phyloP scores from a whole-genome alignment of 2,888 invertebrate genomes.

The Phymatocera aterrima region DNA sequence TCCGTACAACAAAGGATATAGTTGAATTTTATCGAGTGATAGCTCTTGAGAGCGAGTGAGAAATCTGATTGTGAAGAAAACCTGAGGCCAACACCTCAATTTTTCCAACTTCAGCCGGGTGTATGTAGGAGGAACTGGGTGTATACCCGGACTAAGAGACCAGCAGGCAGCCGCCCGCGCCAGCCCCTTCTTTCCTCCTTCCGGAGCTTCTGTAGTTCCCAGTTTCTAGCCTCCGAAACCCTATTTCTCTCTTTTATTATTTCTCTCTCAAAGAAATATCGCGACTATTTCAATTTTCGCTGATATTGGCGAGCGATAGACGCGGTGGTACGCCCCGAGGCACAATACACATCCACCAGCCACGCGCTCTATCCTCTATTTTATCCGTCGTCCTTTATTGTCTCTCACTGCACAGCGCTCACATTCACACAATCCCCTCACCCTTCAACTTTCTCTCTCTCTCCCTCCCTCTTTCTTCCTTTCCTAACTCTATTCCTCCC shows the following conservation, averaged over 20 bases:
- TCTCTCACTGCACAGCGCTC: neutral
- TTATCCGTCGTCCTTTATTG: constrained; percentile 55
- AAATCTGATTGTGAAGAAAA: constrained; percentile 69
- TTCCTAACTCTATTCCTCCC: constrained; percentile 39
- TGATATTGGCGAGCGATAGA: constrained; percentile 69
- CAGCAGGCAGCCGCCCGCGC: no score
- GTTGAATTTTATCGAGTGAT: constrained; percentile 60
- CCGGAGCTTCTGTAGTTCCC: constrained; percentile 39
- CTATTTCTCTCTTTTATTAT: constrained; percentile 59
- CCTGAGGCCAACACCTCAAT: constrained; percentile 61
- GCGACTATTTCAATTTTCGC: constrained; percentile 70
- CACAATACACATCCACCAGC: constrained; percentile 50
- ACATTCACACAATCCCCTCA: constrained; percentile 36
- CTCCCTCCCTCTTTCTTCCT: constrained; percentile 41
- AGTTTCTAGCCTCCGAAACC: constrained; percentile 48
- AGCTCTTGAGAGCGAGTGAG: constrained; percentile 59
- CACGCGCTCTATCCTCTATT: constrained; percentile 66
- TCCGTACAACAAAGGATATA: constrained; percentile 44
- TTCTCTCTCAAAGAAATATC: constrained; percentile 66
- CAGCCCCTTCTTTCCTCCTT: constrained; percentile 49
- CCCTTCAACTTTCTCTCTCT: constrained; percentile 40
- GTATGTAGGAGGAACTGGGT: neutral
- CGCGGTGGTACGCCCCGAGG: constrained; percentile 60
- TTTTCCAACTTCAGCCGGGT: constrained; percentile 54
- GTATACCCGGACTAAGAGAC: constrained; percentile 29